Conservation (phyloP, 2,797 vertebrate genomes). For the Myoxocephalus aenaeus region DNA sequence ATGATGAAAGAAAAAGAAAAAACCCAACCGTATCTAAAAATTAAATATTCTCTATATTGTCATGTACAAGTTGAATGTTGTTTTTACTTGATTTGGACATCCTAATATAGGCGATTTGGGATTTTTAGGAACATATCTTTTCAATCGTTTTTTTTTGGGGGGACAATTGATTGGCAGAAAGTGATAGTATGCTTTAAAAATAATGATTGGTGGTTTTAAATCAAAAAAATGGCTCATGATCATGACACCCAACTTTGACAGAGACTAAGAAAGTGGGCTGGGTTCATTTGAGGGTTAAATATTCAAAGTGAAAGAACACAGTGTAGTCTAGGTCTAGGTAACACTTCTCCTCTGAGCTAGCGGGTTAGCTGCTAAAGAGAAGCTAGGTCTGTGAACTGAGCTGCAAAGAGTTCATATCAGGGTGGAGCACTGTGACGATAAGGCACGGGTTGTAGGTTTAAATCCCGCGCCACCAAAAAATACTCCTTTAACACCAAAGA, state of each 20-base stretch:
- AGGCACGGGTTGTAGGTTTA: slow-evolving; percentile 13
- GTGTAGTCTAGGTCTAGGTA: slow-evolving; percentile 50
- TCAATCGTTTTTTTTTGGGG: neutral
- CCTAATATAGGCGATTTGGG: neutral
- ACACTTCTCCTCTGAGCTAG: slow-evolving; percentile 27
- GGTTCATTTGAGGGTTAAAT: slow-evolving; percentile 28
- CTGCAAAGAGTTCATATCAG: slow-evolving; percentile 50
- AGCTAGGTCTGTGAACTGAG: neutral
- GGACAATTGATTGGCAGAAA: slow-evolving; percentile 9
- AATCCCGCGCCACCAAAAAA: neutral
- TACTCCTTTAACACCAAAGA: slow-evolving; percentile 19
- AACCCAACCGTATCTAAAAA: neutral
- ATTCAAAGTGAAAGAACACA: slow-evolving; percentile 24
- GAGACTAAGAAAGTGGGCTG: neutral
- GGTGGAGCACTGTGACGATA: slow-evolving; percentile 5
- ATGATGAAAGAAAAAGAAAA: neutral
- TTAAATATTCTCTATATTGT: neutral
- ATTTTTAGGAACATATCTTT: too few species aligned
- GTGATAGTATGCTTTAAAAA: neutral
- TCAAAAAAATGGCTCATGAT: neutral
- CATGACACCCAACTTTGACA: slow-evolving; percentile 17
- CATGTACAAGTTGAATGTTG: neutral
- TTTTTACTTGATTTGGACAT: neutral
- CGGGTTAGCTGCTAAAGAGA: neutral
- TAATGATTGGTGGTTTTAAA: neutral